Evolutionary conservation across 2,113 vertebrate species (phyloP), one percentile per base, ranked within the genome.

Genomic region (Plecturocebus donacophilus): DNA sequence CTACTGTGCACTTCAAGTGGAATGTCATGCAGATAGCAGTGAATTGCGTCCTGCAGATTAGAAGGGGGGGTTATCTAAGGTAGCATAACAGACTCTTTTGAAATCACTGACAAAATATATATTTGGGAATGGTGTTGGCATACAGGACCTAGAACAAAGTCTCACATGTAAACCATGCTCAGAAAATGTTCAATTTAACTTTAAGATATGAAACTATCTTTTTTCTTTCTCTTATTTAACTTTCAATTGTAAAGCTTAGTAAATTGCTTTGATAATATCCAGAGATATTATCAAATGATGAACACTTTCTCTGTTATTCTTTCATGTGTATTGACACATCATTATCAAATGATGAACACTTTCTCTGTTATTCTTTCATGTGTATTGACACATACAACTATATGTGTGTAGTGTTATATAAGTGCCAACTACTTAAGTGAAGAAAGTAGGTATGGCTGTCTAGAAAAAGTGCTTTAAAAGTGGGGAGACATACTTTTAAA

Each of bases 211-310:
- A 76, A 61, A 64, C 45, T 90, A 61, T 47, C 49, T n/a, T 54
- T 91, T 96, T 90, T 49, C 40, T 56, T 19, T 79, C 47, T 92
- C 81, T 16, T 87, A 19, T 96, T 77, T 83, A 91, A 70, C 47
- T 54, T 77, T 68, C 47, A 79, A 30, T 6, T 64, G 35, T 87
- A 87, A 71, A 85, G 68, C 25, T 82, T 91, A 30, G 54, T 68
- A 89, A 95, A 52, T 91, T 84, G 64, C 54, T 89, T 70, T 81
- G 56, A 16, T 88, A 58, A 27, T 56, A 85, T 92, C 25, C 91
- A n/a, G n/a, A n/a, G n/a, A n/a, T n/a, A n/a, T n/a, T n/a, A n/a
- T n/a, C n/a, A n/a, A n/a, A n/a, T n/a, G n/a, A n/a, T n/a, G n/a
- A 87, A 54, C n/a, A 95, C 49, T 66, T 95, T 81, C 40, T 6